phyloP scores from a whole-genome alignment of 2,797 vertebrate genomes.

The Argyrosomus regius region DNA sequence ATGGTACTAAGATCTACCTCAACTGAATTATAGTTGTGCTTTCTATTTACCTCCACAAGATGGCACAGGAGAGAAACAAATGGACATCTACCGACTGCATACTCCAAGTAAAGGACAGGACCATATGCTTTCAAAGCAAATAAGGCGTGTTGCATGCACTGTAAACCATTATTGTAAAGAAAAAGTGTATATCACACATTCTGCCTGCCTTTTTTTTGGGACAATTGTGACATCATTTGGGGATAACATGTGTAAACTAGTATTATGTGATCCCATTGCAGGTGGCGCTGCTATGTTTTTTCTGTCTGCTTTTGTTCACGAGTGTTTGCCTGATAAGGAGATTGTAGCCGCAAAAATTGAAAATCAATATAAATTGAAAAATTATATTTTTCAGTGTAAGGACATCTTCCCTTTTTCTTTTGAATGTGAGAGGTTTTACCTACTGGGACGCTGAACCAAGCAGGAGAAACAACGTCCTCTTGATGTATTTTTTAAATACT shows the following conservation, averaged over 20 bases:
- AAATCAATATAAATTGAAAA: not conserved
- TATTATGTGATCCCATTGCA: not conserved
- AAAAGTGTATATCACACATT: not conserved
- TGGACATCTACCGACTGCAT: not conserved
- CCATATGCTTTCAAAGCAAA: not conserved
- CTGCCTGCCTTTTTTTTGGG: not conserved
- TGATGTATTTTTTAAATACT: not conserved
- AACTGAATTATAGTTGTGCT: not conserved
- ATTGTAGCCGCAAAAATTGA: not conserved
- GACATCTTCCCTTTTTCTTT: constrained; percentile 1
- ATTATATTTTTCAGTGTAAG: not conserved
- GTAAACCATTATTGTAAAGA: not conserved
- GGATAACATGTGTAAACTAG: not conserved
- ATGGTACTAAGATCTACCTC: too few species aligned
- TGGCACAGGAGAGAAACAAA: constrained; percentile 31
- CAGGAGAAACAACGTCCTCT: not conserved
- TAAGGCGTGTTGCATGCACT: not conserved
- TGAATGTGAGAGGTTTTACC: not conserved
- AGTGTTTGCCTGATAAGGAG: not conserved
- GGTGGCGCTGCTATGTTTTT: not conserved
- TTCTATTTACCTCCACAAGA: constrained; percentile 57
- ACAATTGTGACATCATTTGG: not conserved
- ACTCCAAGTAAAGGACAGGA: not conserved
- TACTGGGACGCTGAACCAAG: not conserved
- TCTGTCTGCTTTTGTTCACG: not conserved